These are phyloP conservation scores for Halocynthia roretzi DNA, from an alignment of 23 tunicate species.

Conservation along the genomic window DNA sequence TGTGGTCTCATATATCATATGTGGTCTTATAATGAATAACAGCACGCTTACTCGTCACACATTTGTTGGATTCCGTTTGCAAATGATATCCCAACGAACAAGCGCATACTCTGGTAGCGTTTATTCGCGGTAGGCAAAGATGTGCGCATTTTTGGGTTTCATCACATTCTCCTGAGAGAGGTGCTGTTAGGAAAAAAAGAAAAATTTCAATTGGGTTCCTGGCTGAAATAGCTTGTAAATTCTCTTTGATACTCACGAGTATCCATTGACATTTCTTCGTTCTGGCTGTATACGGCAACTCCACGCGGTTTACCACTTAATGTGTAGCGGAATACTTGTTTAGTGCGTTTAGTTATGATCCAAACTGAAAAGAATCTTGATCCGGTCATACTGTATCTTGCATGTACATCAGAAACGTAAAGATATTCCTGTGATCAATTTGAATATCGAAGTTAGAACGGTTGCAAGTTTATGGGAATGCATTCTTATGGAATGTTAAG, in stretches of 20 bases:
- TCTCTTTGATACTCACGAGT: not conserved
- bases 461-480: no score
- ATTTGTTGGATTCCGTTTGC: not conserved
- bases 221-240: no score
- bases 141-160: constrained; percentile 43
- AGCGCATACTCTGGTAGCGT: constrained; percentile 45
- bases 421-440: constrained; percentile 35
- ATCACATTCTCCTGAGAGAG: constrained; percentile 25
- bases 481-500: no score
- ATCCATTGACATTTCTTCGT: constrained; percentile 42
- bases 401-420: constrained; percentile 61
- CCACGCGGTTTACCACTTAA: constrained; percentile 78
- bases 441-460: no score
- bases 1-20: no score
- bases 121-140: constrained; percentile 66
- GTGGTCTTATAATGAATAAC: no score
- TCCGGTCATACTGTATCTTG: constrained; percentile 23
- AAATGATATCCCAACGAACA: constrained; percentile 64
- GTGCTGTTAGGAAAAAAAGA: constrained; percentile 1
- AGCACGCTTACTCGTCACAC: not conserved
- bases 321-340: constrained; percentile 22
- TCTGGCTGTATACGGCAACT: constrained; percentile 43
- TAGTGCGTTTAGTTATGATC: constrained; percentile 36
- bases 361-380: constrained; percentile 39
- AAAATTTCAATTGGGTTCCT: not conserved